Percentiles rank a stretch among this genome's conserved stretches.
These are phyloP conservation scores for Drosophila subquinaria DNA, from an alignment of 2,888 invertebrate genomes.

Conservation along the genomic window DNA sequence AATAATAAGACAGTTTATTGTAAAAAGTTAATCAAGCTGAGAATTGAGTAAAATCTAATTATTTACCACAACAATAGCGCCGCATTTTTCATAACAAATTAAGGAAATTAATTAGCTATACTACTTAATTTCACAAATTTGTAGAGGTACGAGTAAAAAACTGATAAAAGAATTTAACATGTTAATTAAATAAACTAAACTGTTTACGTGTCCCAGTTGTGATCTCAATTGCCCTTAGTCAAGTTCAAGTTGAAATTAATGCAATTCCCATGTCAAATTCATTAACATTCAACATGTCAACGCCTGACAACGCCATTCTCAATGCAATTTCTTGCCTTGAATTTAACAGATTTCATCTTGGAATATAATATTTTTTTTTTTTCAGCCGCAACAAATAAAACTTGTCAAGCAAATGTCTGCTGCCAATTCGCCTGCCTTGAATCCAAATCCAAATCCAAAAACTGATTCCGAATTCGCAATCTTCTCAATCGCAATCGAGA, in stretches of 20 bases:
- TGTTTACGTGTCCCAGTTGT: not conserved
- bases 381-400: conserved; percentile 37
- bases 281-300: conserved; percentile 75
- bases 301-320: conserved; percentile 57
- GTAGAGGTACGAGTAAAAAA: too few relatives aligned
- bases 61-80: conserved; percentile 61
- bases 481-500: conserved; percentile 6
- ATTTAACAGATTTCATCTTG: conserved; percentile 72
- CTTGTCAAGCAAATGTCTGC: conserved; percentile 43
- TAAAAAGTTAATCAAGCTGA: conserved; percentile 62
- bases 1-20: conserved; percentile 45
- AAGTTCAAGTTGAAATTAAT: conserved; percentile 45
- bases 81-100: conserved; percentile 40
- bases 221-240: conserved; percentile 30
- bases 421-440: conserved; percentile 57
- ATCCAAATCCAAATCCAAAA: conserved; percentile 42
- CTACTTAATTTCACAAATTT: not conserved
- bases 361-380: conserved; percentile 47
- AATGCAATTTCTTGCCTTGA: conserved; percentile 68
- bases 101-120: conserved; percentile 1
- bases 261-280: conserved; percentile 42
- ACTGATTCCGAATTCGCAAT: conserved; percentile 11
- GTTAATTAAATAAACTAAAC: not conserved
- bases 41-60: conserved; percentile 16
- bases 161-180: not conserved